Base-by-base conservation (phyloP, 1,140 invertebrate species). In the Pseudomyrmex concolor region DNA sequence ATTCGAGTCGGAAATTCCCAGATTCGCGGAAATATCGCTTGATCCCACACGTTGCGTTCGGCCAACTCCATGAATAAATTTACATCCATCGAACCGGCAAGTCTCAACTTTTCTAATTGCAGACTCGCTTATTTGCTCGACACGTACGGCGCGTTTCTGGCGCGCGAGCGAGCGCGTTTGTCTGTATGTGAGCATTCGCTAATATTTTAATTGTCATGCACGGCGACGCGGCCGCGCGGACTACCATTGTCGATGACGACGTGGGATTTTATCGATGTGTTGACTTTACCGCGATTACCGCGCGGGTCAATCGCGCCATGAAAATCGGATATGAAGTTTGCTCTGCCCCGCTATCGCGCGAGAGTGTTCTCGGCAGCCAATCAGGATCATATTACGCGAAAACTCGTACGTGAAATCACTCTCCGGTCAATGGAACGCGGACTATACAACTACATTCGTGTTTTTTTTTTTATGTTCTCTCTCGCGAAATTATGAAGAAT, bases 321-420 rank as follows among this genome's bases (percentile, higher is more conserved):
- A 83, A 89, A 86, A 89, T 89, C 87, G 64, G 57, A 72, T 68
- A 63, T 86, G 81, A 83, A 45, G 84, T 81, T 82, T 74, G 60
- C 77, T 74, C 67, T 82, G 67, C 43, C 54, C 54, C 34, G 76
- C 76, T 78, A 78, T 78, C 76, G 54, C 54, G 76, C 66, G 54
- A 43, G 76, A 82, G 34, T 64, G 67, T 82, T 72, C 59, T 43
- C 77, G 66, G 63, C 51, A 84, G 63, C 74, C 67, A 64, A 60
- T 67, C 78, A 82, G 50, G 48, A 22, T 74, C 55, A 73, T 59
- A 72, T 68, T 80, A 80, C 66, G 54, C 15, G 66, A 80, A 80
- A 80, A 66, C 71, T 80, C 76, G 54, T 68, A 68, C 63, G 66
- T 54, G 66, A 70, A 71, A 80, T 70, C 45, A 48, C 0, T 0